These are phyloP conservation scores for Heliocidaris erythrogramma DNA, from an alignment of 35 echinoderm and acorn worm species.

Conservation along the genomic window DNA sequence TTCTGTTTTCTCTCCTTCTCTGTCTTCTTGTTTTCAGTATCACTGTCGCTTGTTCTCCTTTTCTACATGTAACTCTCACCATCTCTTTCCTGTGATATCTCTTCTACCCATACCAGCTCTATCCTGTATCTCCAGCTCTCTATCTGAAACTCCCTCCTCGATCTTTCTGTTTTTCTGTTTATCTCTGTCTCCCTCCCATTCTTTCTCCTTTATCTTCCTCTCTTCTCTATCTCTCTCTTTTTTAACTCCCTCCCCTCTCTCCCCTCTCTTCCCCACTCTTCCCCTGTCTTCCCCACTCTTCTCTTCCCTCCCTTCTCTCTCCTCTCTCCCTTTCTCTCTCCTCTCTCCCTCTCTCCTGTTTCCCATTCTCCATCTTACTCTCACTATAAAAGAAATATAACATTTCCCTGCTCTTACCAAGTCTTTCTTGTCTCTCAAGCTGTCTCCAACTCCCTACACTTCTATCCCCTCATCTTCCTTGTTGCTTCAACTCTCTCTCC, in stretches of 20 bases:
- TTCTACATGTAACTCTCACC: not conserved
- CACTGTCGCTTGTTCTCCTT: not conserved
- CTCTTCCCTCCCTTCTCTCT: not conserved
- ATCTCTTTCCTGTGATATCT: not conserved
- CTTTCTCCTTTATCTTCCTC: not conserved
- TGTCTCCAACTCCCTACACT: not conserved
- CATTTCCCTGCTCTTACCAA: not conserved
- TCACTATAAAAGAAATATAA: no score
- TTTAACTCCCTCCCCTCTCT: not conserved
- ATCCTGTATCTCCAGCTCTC: not conserved
- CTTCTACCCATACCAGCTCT: not conserved
- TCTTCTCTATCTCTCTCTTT: not conserved
- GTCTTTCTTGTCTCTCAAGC: not conserved
- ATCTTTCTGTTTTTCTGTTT: not conserved
- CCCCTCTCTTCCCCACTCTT: not conserved
- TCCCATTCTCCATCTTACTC: not conserved
- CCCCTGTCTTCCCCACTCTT: not conserved
- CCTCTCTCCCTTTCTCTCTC: not conserved
- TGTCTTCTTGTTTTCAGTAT: not conserved
- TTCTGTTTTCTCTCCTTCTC: not conserved
- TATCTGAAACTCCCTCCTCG: not conserved
- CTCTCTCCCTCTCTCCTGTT: not conserved
- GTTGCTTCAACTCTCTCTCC: not conserved
- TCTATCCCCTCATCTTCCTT: not conserved
- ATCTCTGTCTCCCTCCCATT: not conserved